Evolutionary conservation across 2,888 invertebrate species (phyloP).

Genomic region (Slavum lentiscoides): DNA sequence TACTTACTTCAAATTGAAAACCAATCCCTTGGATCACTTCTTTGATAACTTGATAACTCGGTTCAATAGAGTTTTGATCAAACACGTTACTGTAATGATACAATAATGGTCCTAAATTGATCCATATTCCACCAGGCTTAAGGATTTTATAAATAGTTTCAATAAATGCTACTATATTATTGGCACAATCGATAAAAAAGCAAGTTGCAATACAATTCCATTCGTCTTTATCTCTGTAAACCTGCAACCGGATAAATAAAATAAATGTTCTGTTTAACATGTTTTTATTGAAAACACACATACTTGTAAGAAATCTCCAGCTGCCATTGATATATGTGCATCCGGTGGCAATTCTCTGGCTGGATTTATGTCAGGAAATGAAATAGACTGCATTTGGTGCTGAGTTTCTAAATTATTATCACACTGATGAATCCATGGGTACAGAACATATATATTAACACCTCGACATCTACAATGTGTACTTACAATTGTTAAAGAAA

Average conservation of each 20-base stretch:
- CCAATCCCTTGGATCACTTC: constrained; percentile 80
- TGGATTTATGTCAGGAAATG: constrained; percentile 88
- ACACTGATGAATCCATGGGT: constrained; percentile 95
- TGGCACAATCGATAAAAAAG: constrained; percentile 98
- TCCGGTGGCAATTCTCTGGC: constrained; percentile 67
- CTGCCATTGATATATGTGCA: constrained; percentile 87
- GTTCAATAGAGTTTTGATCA: constrained; percentile 87
- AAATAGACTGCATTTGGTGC: constrained; percentile 77
- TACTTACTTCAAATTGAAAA: constrained; percentile 73
- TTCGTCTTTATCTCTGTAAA: constrained; percentile 70
- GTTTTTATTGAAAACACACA: constrained; percentile 56
- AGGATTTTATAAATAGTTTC: constrained; percentile 88
- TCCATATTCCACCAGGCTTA: constrained; percentile 86
- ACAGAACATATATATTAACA: constrained; percentile 75
- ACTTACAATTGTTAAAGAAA: constrained; percentile 29
- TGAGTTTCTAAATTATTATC: constrained; percentile 82
- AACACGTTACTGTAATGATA: constrained; percentile 87
- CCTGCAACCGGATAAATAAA: constrained; percentile 60
- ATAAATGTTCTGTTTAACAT: not conserved
- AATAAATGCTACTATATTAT: constrained; percentile 92
- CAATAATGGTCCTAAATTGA: constrained; percentile 87
- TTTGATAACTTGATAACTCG: constrained; percentile 82
- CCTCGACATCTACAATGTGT: constrained; percentile 64
- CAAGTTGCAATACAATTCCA: constrained; percentile 96
- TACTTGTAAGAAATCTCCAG: constrained; percentile 95